Conservation (phyloP, 2,113 vertebrate genomes). For the Lepus americanus region DNA sequence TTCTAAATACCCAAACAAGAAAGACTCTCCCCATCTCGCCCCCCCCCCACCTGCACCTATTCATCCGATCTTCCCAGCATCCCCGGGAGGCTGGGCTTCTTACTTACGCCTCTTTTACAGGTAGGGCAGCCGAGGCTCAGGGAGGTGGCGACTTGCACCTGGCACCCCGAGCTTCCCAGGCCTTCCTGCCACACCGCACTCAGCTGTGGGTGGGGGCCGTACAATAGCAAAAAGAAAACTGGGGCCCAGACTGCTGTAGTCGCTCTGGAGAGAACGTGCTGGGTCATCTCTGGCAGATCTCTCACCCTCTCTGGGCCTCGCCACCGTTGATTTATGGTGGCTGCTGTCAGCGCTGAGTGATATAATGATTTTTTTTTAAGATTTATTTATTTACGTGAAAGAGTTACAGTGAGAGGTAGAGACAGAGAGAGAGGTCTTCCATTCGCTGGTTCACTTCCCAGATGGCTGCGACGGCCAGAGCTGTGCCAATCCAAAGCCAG, state of each 20-base stretch:
- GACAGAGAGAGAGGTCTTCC: too few relatives aligned
- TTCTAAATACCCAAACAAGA: too few relatives aligned
- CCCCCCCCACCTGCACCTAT: not conserved
- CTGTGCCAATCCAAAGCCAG: too few relatives aligned
- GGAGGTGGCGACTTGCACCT: not conserved
- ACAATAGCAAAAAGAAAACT: not conserved
- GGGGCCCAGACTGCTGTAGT: not conserved
- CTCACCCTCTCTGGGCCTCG: conserved; percentile 10
- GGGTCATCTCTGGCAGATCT: not conserved
- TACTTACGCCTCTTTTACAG: not conserved
- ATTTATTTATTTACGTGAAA: too few relatives aligned
- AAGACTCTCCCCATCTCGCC: too few relatives aligned
- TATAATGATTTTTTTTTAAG: not conserved
- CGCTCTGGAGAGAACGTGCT: not conserved
- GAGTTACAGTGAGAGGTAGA: too few relatives aligned
- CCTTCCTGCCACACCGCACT: not conserved
- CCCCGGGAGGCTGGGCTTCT: not conserved
- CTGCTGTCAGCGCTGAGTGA: not conserved
- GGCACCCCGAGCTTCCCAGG: not conserved
- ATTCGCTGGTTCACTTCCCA: too few relatives aligned
- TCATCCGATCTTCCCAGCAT: not conserved
- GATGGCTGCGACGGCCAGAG: too few relatives aligned
- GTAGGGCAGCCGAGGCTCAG: not conserved
- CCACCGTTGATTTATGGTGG: not conserved
- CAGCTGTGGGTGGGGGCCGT: not conserved